Evolutionary conservation across 2,888 invertebrate species (phyloP).

Genomic region (Drosophila mimetica): DNA sequence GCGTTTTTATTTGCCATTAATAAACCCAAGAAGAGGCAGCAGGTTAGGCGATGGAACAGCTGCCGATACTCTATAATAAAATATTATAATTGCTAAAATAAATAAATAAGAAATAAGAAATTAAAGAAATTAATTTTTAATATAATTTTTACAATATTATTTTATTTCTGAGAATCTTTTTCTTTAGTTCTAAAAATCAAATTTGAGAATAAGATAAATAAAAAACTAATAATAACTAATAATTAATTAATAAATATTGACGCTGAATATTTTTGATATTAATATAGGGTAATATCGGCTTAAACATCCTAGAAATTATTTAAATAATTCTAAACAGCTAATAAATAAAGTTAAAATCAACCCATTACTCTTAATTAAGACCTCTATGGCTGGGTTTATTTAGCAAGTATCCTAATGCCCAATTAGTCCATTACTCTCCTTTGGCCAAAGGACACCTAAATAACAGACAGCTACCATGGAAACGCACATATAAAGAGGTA

Average conservation of each 20-base stretch:
- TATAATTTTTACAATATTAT: too few relatives aligned
- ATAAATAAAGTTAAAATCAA: neutral
- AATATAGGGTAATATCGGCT: too few relatives aligned
- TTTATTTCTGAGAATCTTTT: too few relatives aligned
- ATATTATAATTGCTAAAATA: too few relatives aligned
- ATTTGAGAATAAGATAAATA: too few relatives aligned
- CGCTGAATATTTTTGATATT: too few relatives aligned
- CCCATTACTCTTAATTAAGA: neutral
- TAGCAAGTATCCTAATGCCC: neutral
- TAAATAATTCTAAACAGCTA: neutral
- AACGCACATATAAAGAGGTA: conserved; percentile 6
- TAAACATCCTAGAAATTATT: neutral
- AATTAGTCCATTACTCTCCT: neutral
- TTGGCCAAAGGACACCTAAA: conserved; percentile 14
- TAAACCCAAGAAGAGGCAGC: conserved; percentile 7
- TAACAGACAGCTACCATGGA: conserved; percentile 2
- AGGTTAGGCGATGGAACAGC: neutral
- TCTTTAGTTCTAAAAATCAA: too few relatives aligned
- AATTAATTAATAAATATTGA: too few relatives aligned
- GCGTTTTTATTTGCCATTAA: conserved; percentile 35
- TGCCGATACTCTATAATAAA: conserved; percentile 1
- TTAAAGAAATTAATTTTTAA: neutral
- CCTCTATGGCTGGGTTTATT: neutral
- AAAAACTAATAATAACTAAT: too few relatives aligned
- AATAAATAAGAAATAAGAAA: neutral